Evolutionary conservation across 2,888 invertebrate genomes (phyloP).

Genomic region (Watsonalla binaria): DNA sequence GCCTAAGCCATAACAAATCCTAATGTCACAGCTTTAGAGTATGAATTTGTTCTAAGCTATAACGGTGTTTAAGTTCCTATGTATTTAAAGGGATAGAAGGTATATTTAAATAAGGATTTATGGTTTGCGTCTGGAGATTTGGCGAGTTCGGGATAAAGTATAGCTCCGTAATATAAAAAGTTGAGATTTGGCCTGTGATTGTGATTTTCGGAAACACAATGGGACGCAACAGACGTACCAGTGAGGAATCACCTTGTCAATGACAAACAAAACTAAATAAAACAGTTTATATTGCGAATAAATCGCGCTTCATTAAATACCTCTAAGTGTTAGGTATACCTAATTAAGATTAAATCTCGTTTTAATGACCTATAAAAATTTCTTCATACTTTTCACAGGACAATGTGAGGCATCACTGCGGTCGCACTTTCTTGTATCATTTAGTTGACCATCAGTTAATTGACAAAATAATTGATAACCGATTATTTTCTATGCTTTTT

Average conservation of each 20-base stretch:
- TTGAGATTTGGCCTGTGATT: conserved; percentile 49
- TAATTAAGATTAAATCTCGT: too few relatives aligned
- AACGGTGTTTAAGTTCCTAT: conserved; percentile 28
- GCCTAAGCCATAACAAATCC: conserved; percentile 29
- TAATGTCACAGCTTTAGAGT: conserved; percentile 25
- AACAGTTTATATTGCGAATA: neutral
- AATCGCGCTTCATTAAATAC: conserved; percentile 1
- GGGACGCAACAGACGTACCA: conserved; percentile 34
- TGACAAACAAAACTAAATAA: neutral
- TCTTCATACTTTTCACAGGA: too few relatives aligned
- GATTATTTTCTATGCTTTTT: too few relatives aligned
- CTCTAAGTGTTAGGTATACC: neutral
- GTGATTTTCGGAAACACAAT: conserved; percentile 50
- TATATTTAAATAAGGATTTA: conserved; percentile 79
- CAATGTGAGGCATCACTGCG: too few relatives aligned
- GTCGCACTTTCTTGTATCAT: too few relatives aligned
- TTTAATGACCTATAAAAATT: too few relatives aligned
- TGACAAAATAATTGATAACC: too few relatives aligned
- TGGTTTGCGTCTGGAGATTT: conserved; percentile 75
- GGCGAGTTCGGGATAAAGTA: conserved; percentile 75
- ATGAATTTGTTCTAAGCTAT: conserved; percentile 16
- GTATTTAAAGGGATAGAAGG: conserved; percentile 32
- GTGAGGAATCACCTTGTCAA: conserved; percentile 38
- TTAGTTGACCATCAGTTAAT: too few relatives aligned
- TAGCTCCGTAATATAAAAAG: conserved; percentile 55